Base-by-base conservation (phyloP, 2,113 vertebrate genomes). In the Scophthalmus maximus region DNA sequence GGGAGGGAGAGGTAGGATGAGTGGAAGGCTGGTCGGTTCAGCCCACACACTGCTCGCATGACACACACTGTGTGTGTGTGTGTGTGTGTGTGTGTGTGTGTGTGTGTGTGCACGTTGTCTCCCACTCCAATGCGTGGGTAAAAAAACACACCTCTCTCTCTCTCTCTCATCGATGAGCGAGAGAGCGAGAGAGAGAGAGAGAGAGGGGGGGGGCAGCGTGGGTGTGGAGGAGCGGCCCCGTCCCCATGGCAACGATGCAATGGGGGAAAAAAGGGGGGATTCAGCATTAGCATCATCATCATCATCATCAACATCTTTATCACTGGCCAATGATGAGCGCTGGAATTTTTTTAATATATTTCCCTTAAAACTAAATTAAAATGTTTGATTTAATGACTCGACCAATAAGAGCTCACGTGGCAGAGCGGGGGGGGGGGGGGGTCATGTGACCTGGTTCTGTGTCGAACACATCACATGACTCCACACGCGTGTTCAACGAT, bases 51-150 rank as follows among this genome's bases (percentile, higher is more conserved):
- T 89, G 87, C 79, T 70, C 83, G 76, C 85, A 87, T 86, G 83
- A 86, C 87, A 89, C 88, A 87, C 84, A 66, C 84, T 36, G 11
- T 58, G 20, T 23, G n/a, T 23, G 10, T 10, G 67, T 67, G 76
- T 72, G 78, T 76, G 65, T 68, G 76, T 80, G 71, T 55, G 76
- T 60, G 75, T 61, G 66, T 64, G 72, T 22, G 84, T 73, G 81
- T 60, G 79, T 38, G 73, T 26, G 75, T 68, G 85, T 25, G 78
- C 79, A 78, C 75, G 81, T 56, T 69, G 62, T 90, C 90, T 90
- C 90, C 90, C 90, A 90, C 90, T 91, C 88, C 61, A 89, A 75
- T 88, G 88, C 90, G 90, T 91, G 88, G 90, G 90, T 86, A 87
- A 89, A 81, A 91, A 85, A 87, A 90, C 88, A 88, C 90, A 88